Evolutionary conservation across 2,888 invertebrate species (phyloP).

Genomic region (Harmothoe impar): DNA sequence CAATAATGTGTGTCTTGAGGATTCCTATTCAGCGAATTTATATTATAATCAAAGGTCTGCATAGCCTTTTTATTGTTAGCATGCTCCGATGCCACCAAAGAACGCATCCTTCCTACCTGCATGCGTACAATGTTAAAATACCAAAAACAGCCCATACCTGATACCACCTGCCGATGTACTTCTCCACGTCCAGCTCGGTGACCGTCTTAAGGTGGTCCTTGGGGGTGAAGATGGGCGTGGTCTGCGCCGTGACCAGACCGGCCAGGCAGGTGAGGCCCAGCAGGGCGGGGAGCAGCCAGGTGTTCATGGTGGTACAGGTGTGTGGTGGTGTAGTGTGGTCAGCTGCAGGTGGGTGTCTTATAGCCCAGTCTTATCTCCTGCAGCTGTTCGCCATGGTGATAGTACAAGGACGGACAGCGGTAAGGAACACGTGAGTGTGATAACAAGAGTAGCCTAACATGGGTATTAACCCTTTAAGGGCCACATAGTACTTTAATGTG

Average conservation of each 20-base stretch:
- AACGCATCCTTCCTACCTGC: background rate
- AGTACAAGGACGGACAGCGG: background rate
- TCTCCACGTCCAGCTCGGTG: background rate
- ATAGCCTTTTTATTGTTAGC: no score
- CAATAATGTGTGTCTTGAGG: background rate
- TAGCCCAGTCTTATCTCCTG: no score
- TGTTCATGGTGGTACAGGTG: background rate
- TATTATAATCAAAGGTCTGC: no score
- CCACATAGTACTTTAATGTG: no score
- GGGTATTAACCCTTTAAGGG: no score
- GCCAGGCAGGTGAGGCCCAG: background rate
- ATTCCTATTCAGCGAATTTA: background rate
- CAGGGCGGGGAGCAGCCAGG: background rate
- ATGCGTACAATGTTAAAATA: background rate
- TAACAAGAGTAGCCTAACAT: no score
- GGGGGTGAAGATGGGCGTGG: constrained; percentile 24
- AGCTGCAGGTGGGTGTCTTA: no score
- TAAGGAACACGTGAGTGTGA: background rate
- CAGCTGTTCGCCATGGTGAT: background rate
- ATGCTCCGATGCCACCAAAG: background rate
- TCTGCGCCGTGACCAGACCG: background rate
- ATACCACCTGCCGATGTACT: constrained; percentile 31
- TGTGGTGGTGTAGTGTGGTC: no score
- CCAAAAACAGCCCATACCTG: background rate
- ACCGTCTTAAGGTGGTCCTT: constrained; percentile 20